phyloP scores from a whole-genome alignment of 2,888 invertebrate genomes.

The Synergus japonicus region DNA sequence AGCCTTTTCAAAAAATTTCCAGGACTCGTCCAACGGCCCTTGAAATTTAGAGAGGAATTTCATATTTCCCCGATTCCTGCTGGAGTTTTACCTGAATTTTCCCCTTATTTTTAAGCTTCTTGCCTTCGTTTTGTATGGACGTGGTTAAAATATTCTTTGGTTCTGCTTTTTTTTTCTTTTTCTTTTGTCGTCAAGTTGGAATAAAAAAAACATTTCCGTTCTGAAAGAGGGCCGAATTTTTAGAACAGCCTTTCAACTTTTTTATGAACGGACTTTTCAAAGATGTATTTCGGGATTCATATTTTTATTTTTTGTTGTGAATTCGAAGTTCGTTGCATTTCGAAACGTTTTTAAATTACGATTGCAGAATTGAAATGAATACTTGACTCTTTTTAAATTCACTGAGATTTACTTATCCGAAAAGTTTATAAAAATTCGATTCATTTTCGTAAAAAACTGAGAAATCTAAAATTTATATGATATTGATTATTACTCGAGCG shows the following conservation, averaged over 20 bases:
- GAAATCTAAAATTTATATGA: background rate
- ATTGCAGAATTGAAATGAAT: no score
- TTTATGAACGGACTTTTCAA: background rate
- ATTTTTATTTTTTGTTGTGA: background rate
- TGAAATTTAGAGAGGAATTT: background rate
- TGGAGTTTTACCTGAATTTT: background rate
- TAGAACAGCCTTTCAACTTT: background rate
- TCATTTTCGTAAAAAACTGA: no score
- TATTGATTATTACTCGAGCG: background rate
- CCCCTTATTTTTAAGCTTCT: background rate
- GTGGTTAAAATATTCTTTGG: constrained; percentile 12
- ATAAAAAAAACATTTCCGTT: constrained; percentile 26
- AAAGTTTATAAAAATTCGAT: background rate
- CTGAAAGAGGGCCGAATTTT: background rate
- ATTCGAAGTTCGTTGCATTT: no score
- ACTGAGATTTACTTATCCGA: background rate
- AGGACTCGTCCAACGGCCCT: background rate
- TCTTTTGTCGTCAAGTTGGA: constrained; percentile 12
- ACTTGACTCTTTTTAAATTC: no score
- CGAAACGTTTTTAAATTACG: no score
- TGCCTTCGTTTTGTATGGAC: background rate
- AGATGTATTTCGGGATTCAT: background rate
- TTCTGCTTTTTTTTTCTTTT: constrained; percentile 15
- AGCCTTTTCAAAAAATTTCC: constrained; percentile 39
- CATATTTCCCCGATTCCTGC: background rate